Evolutionary conservation across 1,140 invertebrate species (phyloP).

Genomic region (Lithobius niger): DNA sequence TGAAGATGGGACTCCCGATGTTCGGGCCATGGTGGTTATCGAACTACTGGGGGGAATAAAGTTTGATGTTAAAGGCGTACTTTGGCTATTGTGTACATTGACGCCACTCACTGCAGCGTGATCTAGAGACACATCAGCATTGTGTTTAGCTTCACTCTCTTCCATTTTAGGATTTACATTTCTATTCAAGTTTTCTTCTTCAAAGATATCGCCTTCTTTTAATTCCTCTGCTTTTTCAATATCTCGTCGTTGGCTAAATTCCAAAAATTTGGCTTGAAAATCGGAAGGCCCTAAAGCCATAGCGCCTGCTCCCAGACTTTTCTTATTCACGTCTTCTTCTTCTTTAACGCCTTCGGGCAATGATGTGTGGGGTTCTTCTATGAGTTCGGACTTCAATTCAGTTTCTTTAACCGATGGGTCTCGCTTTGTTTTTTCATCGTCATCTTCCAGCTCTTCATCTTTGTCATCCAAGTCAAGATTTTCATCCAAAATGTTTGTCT

Average conservation of each 20-base stretch:
- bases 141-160: background rate
- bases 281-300: conserved; percentile 14
- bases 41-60: background rate
- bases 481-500: conserved; percentile 34
- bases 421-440: conserved; percentile 11
- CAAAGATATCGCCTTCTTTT: conserved; percentile 41
- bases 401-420: background rate
- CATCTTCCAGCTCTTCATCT: conserved; percentile 20
- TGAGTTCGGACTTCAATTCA: conserved; percentile 7
- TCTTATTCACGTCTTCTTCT: background rate
- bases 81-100: background rate
- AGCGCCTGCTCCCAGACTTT: background rate
- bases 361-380: conserved; percentile 9
- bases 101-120: background rate
- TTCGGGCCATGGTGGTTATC: background rate
- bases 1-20: background rate
- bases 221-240: conserved; percentile 34
- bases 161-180: conserved; percentile 3
- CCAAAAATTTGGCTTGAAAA: conserved; percentile 33
- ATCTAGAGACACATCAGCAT: background rate
- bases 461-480: conserved; percentile 30
- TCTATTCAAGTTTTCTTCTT: conserved; percentile 45
- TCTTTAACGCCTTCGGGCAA: background rate
- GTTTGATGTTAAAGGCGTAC: background rate
- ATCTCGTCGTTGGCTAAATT: conserved; percentile 47